Percentiles rank a stretch among this genome's conserved stretches.
Evolutionary conservation across 2,797 vertebrate species (phyloP).

Genomic region (Enteromius afrohamiltoni): DNA sequence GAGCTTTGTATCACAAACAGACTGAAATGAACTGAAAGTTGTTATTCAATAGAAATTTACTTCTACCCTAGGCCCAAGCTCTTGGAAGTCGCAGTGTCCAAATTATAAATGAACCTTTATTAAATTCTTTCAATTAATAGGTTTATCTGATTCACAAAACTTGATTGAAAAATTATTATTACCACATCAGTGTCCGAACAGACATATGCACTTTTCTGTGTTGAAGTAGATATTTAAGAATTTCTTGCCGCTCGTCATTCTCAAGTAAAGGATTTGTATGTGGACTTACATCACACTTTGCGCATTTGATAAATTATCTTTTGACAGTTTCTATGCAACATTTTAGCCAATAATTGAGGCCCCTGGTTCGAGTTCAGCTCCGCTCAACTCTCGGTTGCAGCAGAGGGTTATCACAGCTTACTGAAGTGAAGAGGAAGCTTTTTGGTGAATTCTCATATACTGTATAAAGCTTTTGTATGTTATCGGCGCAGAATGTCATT

Average conservation of each 20-base stretch:
- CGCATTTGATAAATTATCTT: neutral
- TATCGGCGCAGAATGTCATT: neutral
- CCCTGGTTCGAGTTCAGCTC: neutral
- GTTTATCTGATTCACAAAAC: neutral
- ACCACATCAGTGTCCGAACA: neutral
- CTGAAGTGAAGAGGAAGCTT: neutral
- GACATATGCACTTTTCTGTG: neutral
- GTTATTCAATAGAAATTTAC: neutral
- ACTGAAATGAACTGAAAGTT: neutral
- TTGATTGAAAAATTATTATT: neutral
- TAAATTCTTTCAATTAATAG: neutral
- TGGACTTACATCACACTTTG: neutral
- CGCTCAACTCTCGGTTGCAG: neutral
- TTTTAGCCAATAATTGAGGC: neutral
- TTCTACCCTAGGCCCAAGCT: neutral
- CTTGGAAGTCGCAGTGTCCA: neutral
- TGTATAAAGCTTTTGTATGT: neutral
- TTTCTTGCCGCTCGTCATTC: neutral
- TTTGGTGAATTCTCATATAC: neutral
- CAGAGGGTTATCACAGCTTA: neutral
- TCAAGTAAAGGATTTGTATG: neutral
- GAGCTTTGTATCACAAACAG: neutral
- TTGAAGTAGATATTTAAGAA: neutral
- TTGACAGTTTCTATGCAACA: neutral
- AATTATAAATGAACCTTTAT: neutral